Percentiles rank a stretch among this genome's conserved stretches.
Conservation (phyloP, 1,140 invertebrate genomes). For the Drosophila mayri region DNA sequence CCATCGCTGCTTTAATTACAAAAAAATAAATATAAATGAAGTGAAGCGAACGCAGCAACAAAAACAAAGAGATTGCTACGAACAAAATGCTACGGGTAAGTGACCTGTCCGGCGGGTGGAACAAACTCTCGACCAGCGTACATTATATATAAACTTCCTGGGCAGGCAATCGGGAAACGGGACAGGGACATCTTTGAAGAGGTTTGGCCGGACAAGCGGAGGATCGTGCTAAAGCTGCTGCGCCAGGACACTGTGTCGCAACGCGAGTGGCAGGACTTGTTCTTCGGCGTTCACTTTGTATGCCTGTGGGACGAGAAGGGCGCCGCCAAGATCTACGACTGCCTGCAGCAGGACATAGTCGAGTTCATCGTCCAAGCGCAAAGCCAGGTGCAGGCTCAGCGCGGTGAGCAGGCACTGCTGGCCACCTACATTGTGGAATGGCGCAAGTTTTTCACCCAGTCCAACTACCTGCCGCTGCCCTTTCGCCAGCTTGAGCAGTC, state of each 20-base stretch:
- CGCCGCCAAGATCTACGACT: conserved; percentile 93
- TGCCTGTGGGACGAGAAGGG: conserved; percentile 99
- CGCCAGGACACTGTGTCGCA: conserved; percentile 97
- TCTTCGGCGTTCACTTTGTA: conserved; percentile 97
- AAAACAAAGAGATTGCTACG: conserved; percentile 53
- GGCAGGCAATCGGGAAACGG: conserved; percentile 77
- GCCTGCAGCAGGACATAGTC: conserved; percentile 96
- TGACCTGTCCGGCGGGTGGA: conserved; percentile 30
- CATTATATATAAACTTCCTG: conserved; percentile 9
- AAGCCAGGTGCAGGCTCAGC: conserved; percentile 93
- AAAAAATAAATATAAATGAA: conserved; percentile 52
- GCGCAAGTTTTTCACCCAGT: conserved; percentile 99
- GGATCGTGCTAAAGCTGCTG: conserved; percentile 94
- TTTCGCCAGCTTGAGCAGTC: conserved; percentile 96
- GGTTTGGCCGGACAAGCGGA: conserved; percentile 97
- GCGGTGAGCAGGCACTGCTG: conserved; percentile 97
- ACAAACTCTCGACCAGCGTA: conserved; percentile 4
- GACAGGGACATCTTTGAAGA: conserved; percentile 91
- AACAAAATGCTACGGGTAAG: conserved; percentile 65
- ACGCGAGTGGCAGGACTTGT: conserved; percentile 98
- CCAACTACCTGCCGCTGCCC: conserved; percentile 97
- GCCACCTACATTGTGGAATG: conserved; percentile 98
- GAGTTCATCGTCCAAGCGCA: conserved; percentile 98
- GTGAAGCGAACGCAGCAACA: conserved; percentile 45
- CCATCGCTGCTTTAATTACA: conserved; percentile 40